Evolutionary conservation across 2,797 vertebrate species (phyloP), one percentile per base, ranked within the genome.

Genomic region (Myripristis jacobus): DNA sequence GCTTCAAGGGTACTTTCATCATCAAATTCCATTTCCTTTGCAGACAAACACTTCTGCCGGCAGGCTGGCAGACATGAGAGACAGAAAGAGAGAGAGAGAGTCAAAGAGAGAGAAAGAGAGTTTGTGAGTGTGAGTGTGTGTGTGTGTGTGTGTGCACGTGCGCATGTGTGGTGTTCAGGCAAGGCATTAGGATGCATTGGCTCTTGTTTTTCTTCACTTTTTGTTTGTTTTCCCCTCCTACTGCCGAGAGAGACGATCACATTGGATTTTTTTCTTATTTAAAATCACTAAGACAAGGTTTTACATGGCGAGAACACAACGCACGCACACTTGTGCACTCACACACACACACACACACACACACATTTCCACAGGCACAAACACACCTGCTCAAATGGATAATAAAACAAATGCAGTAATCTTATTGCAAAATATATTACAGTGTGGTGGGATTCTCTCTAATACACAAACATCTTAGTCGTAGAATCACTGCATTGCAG

Each of bases 21-120:
- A 92, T 93, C 88, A 93, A 89, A 90, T 92, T 91, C 90, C 83
- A 91, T 91, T 92, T 92, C 87, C 88, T 89, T 88, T 77, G 80
- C 88, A 87, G 88, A 89, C 88, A 91, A 89, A 91, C 86, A 88
- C 78, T 87, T 88, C 79, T 84, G 86, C 83, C 80, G 71, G 75
- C 81, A 81, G 81, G 66, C 88, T 80, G 79, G 80, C 79, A 87
- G 86, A 84, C 71, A 84, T 86, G 70, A 81, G 83, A 63, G 88
- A 88, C 85, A 75, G 80, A 84, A 67, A 71, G 86, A 65, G 76
- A 18, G 78, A n/a, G n/a, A n/a, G n/a, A n/a, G n/a, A n/a, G n/a
- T n/a, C n/a, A n/a, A n/a, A n/a, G n/a, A n/a, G n/a, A n/a, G n/a
- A n/a, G n/a, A n/a, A n/a, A n/a, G n/a, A n/a, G n/a, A n/a, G n/a